Base-by-base conservation (phyloP, 1,140 invertebrate species). In the Drosophila truncata region DNA sequence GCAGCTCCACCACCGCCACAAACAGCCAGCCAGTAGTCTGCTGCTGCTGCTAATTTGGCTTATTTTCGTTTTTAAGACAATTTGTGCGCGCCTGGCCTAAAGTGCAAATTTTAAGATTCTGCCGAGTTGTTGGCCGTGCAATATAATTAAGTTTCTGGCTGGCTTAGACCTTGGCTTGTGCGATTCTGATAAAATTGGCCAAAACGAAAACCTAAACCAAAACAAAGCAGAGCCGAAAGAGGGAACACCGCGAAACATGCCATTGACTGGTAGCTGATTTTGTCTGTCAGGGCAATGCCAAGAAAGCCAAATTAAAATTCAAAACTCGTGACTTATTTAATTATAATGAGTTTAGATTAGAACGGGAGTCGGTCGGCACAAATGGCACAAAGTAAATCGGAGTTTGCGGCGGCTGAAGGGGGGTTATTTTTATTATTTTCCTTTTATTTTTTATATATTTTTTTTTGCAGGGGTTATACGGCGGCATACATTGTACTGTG, bases 291-390 rank as follows among this genome's bases (percentile, higher is more conserved):
- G 58, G 72, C 82, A 84, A 78, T 70, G 66, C 66, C 63, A 81
- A 65, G 70, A 79, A 50, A 57, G 69, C 75, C 74, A 69, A 90
- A 91, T 90, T 90, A 90, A 91, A 90, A 90, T 90, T 90, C 86
- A 91, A 91, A 91, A 91, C 86, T 90, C 85, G 85, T 90, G 85
- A 90, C 85, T 90, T 91, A 91, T 91, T 90, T 90, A 90, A 90
- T 90, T 90, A 91, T 90, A 88, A 88, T 88, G 85, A 88, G 85
- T 90, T 91, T 67, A 90, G 85, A 88, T 90, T 90, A 90, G 85
- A 88, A 90, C 83, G 85, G 84, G 84, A 88, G 84, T 52, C 84
- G 83, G 84, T 52, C 84, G 83, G 80, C 84, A 80, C 52, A 72
- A 87, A 83, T 88, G 84, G 80, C 83, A 82, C 66, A 82, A 60